A percentile compares a stretch with the other conserved stretches of the same genome.
Conservation (phyloP, 1,140 invertebrate genomes). For the Scaptomyza graminum region DNA sequence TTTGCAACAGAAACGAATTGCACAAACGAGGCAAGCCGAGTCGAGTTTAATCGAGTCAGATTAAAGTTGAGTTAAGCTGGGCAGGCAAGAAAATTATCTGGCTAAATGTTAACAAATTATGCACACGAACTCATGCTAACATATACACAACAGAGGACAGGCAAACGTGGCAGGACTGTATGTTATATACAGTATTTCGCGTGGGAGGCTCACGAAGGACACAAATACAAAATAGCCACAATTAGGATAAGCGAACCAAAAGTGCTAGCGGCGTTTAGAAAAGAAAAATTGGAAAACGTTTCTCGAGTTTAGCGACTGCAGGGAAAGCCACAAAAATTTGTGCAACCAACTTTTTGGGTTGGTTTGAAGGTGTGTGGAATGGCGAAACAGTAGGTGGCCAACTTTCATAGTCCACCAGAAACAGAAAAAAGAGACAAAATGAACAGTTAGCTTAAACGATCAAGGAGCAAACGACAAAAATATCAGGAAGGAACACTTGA, state of each 20-base stretch:
- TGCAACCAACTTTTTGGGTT: slow-evolving; percentile 49
- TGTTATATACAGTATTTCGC: slow-evolving; percentile 50
- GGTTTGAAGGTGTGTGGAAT: background rate
- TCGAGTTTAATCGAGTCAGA: slow-evolving; percentile 35
- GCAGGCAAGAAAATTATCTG: slow-evolving; percentile 63
- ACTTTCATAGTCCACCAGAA: slow-evolving; percentile 11
- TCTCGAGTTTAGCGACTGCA: slow-evolving; percentile 33
- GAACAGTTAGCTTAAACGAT: slow-evolving; percentile 50
- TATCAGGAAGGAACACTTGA: too few relatives aligned
- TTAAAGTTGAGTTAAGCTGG: slow-evolving; percentile 40
- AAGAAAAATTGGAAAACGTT: slow-evolving; percentile 41
- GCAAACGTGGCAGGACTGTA: slow-evolving; percentile 48
- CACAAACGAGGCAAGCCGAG: slow-evolving; percentile 31
- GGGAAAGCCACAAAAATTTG: slow-evolving; percentile 45
- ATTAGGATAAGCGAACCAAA: slow-evolving; percentile 66
- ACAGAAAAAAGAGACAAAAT: slow-evolving; percentile 41
- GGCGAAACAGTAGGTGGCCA: background rate
- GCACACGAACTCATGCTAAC: slow-evolving; percentile 39
- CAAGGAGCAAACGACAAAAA: slow-evolving; percentile 56
- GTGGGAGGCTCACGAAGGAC: slow-evolving; percentile 53
- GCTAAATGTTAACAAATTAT: slow-evolving; percentile 64
- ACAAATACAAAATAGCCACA: slow-evolving; percentile 60
- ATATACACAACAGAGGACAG: slow-evolving; percentile 34
- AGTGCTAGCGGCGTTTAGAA: slow-evolving; percentile 54
- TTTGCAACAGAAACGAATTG: slow-evolving; percentile 51